A percentile compares a stretch with the other conserved stretches of the same genome.
Evolutionary conservation across 2,888 invertebrate species (phyloP).

Genomic region (Drosophila suboccidentalis): DNA sequence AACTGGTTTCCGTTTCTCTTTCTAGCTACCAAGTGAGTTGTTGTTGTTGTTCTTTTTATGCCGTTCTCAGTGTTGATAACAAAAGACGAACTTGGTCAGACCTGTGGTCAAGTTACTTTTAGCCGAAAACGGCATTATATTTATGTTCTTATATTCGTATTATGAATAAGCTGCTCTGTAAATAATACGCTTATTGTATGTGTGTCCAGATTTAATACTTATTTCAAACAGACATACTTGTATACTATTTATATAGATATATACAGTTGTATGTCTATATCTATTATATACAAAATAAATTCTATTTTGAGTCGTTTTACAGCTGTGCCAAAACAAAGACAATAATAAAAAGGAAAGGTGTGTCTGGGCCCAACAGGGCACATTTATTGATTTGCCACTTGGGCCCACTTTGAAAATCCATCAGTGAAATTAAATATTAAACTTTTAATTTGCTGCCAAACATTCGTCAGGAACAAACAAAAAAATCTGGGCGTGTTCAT

Average conservation of each 20-base stretch:
- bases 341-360: constrained; percentile 44
- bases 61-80: constrained; percentile 47
- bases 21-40: constrained; percentile 41
- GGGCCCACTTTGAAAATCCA: constrained; percentile 47
- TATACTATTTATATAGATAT: not conserved
- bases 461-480: constrained; percentile 27
- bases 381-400: constrained; percentile 48
- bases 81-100: constrained; percentile 50
- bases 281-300: constrained; percentile 22
- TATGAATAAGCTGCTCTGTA: constrained; percentile 32
- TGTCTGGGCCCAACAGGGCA: constrained; percentile 31
- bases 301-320: constrained; percentile 51
- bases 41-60: constrained; percentile 25
- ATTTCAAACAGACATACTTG: constrained; percentile 15
- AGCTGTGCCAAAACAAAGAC: constrained; percentile 40
- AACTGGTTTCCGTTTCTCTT: constrained; percentile 67
- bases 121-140: constrained; percentile 38
- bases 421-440: constrained; percentile 71
- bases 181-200: constrained; percentile 43
- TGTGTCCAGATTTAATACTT: constrained; percentile 30
- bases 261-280: constrained; percentile 9
- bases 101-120: constrained; percentile 52
- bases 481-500: constrained; percentile 33
- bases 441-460: constrained; percentile 43
- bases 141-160: constrained; percentile 21